A percentile compares a stretch with the other conserved stretches of the same genome.
phyloP scores from a whole-genome alignment of 2,888 invertebrate genomes.

The Atrina japonica region DNA sequence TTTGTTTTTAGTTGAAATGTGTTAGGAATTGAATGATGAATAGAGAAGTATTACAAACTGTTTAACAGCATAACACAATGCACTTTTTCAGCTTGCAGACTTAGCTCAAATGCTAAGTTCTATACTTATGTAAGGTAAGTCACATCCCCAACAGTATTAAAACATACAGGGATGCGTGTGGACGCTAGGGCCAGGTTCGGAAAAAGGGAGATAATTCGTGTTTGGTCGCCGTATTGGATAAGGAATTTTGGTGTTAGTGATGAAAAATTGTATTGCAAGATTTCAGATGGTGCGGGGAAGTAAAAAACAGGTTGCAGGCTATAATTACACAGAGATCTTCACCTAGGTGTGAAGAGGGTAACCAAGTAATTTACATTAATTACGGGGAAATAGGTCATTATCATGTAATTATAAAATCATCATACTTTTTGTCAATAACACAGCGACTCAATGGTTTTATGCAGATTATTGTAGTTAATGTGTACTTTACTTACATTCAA shows the following conservation, averaged over 20 bases:
- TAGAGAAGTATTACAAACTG: background rate
- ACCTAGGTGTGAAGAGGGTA: conserved; percentile 48
- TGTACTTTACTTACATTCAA: no score
- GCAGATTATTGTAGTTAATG: no score
- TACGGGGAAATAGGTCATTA: conserved; percentile 37
- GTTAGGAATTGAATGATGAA: no score
- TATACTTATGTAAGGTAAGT: conserved; percentile 61
- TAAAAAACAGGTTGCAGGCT: conserved; percentile 60
- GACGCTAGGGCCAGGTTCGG: conserved; percentile 40
- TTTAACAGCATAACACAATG: conserved; percentile 25
- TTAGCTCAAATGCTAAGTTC: conserved; percentile 38
- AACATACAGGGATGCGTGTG: conserved; percentile 62
- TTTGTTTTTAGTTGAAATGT: no score
- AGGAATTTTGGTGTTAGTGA: conserved; percentile 63
- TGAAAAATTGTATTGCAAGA: conserved; percentile 68
- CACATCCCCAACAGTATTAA: conserved; percentile 53
- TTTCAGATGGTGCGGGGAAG: conserved; percentile 67
- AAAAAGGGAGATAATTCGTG: conserved; percentile 48
- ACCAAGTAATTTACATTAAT: conserved; percentile 39
- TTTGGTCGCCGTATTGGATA: conserved; percentile 65
- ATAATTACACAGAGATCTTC: conserved; percentile 43
- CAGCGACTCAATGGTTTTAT: conserved; percentile 1
- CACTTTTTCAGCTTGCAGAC: conserved; percentile 44
- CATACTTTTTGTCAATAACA: conserved; percentile 8
- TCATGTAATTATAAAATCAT: conserved; percentile 11